Evolutionary conservation across 2,113 vertebrate genomes (phyloP).

Genomic region (Salminus brasiliensis): DNA sequence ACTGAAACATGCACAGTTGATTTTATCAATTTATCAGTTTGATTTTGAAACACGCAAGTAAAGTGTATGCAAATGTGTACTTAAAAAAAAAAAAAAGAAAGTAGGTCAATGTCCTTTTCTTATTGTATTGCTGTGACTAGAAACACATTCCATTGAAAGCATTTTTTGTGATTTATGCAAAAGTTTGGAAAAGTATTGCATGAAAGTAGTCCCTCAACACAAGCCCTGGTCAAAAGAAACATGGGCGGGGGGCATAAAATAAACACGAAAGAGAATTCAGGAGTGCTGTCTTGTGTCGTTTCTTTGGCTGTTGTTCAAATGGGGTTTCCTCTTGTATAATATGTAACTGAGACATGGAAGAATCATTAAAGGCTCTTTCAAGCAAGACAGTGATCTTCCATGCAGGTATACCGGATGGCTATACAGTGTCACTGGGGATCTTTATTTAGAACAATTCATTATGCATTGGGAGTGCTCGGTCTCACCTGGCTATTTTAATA

Average conservation of each 20-base stretch:
- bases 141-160: slow-evolving; percentile 25
- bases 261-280: neutral
- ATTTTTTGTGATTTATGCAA: neutral
- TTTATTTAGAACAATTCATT: slow-evolving; percentile 34
- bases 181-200: neutral
- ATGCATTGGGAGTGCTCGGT: slow-evolving; percentile 10
- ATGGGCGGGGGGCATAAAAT: neutral
- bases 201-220: slow-evolving; percentile 1
- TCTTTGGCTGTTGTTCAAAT: neutral
- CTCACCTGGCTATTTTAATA: slow-evolving; percentile 38
- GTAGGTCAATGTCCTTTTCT: neutral
- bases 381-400: neutral
- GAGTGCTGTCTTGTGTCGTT: neutral
- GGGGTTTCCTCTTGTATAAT: neutral
- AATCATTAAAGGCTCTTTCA: neutral
- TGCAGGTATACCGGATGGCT: neutral
- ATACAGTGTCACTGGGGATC: slow-evolving; percentile 20
- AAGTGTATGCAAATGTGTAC: neutral
- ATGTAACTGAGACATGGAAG: neutral
- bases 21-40: too few species aligned
- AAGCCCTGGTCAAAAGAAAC: neutral
- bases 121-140: slow-evolving; percentile 9
- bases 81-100: neutral
- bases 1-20: neutral
- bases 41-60: slow-evolving; percentile 14